Percentiles rank a stretch among this genome's conserved stretches.
Conservation (phyloP, 2,113 vertebrate genomes). For the Misgurnus anguillicaudatus region DNA sequence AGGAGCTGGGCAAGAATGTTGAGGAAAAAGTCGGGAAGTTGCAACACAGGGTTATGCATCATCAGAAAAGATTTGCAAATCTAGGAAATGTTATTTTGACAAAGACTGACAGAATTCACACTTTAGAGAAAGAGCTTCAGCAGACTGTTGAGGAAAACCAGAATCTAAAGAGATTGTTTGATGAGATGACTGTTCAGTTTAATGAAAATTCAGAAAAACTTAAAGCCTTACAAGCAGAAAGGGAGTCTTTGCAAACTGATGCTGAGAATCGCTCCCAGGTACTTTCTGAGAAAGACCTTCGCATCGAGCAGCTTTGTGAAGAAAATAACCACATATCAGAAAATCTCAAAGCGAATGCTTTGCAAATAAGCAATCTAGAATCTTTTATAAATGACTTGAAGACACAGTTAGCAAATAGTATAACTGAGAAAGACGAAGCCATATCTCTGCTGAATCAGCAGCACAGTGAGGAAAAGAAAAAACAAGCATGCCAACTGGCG, state of each 20-base stretch:
- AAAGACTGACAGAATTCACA: constrained; percentile 71
- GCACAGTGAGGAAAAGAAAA: constrained; percentile 72
- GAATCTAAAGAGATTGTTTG: constrained; percentile 75
- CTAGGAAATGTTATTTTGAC: constrained; percentile 74
- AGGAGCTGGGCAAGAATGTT: constrained; percentile 76
- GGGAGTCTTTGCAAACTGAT: constrained; percentile 77
- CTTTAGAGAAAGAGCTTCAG: constrained; percentile 81
- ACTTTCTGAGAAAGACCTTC: constrained; percentile 81
- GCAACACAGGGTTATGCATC: constrained; percentile 71
- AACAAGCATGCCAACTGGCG: constrained; percentile 70
- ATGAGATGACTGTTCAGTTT: constrained; percentile 77
- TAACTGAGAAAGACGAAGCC: constrained; percentile 83
- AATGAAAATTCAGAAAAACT: constrained; percentile 81
- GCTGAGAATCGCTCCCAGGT: constrained; percentile 74
- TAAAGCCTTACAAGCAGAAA: constrained; percentile 81
- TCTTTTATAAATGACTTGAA: constrained; percentile 77
- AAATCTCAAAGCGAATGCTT: constrained; percentile 77
- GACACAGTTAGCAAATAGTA: constrained; percentile 74
- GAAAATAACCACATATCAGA: constrained; percentile 79
- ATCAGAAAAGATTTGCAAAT: constrained; percentile 69
- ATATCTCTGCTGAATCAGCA: constrained; percentile 76
- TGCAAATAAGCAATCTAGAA: constrained; percentile 75
- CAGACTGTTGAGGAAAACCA: constrained; percentile 75
- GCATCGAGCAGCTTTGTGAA: constrained; percentile 81
- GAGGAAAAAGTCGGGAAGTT: constrained; percentile 69